Conservation (phyloP, 2,888 invertebrate species). For the Sminthurinus aureus region DNA sequence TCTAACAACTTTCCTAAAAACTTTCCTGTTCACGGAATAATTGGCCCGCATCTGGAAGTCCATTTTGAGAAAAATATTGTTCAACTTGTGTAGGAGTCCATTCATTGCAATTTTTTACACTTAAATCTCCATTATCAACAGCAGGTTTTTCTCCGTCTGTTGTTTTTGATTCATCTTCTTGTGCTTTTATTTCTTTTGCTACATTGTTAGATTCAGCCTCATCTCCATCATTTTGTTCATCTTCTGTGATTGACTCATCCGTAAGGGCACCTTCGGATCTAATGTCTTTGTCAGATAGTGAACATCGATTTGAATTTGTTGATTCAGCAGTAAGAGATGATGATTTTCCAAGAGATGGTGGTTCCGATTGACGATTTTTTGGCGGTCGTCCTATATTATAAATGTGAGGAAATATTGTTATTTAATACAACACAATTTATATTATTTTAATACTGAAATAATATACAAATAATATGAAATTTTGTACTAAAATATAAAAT, state of each 20-base stretch:
- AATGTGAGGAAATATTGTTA: too few species aligned
- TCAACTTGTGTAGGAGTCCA: conserved; percentile 87
- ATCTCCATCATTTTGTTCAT: conserved; percentile 19
- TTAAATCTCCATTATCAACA: conserved; percentile 63
- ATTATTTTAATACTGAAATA: background rate
- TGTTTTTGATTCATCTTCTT: too few species aligned
- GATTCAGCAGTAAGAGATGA: background rate
- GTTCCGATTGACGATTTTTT: background rate
- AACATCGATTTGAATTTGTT: background rate
- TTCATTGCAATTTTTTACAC: conserved; percentile 69
- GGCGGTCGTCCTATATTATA: conserved; percentile 25
- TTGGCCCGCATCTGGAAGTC: conserved; percentile 78
- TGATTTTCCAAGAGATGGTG: background rate
- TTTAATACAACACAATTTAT: background rate
- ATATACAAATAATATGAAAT: background rate
- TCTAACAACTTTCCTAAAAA: conserved; percentile 48
- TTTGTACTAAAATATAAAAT: background rate
- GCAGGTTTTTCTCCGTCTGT: too few species aligned
- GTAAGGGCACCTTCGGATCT: background rate
- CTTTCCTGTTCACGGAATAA: conserved; percentile 80
- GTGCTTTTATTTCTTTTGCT: conserved; percentile 62
- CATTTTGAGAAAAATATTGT: conserved; percentile 78
- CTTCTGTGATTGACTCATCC: conserved; percentile 4
- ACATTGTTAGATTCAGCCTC: conserved; percentile 52
- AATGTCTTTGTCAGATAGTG: background rate